Conservation (phyloP, 1,140 invertebrate genomes). For the Atopsyche davidsoni region DNA sequence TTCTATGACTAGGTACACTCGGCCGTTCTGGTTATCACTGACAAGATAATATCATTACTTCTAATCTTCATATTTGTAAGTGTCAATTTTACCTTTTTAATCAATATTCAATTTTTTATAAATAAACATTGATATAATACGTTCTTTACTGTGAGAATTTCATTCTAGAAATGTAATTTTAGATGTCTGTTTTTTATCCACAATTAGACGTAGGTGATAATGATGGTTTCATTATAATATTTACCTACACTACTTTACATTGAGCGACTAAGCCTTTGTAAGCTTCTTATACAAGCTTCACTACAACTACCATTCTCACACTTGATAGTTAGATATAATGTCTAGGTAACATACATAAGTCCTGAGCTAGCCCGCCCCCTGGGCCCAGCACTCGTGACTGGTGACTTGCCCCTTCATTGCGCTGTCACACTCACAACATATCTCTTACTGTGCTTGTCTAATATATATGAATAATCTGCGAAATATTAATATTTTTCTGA, state of each 20-base stretch:
- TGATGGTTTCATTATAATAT: conserved; percentile 21
- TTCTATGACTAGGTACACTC: conserved; percentile 20
- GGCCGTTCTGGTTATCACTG: conserved; percentile 14
- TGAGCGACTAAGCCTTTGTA: conserved; percentile 23
- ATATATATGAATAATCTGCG: conserved; percentile 11
- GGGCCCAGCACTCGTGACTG: background rate
- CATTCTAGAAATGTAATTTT: conserved; percentile 27
- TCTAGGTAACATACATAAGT: too few species aligned
- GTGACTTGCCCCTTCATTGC: background rate
- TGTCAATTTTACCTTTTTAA: conserved; percentile 27
- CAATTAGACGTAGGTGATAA: conserved; percentile 21
- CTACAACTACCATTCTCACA: conserved; percentile 12
- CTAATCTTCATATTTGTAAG: conserved; percentile 26
- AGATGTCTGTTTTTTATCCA: conserved; percentile 29
- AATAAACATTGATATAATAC: conserved; percentile 13
- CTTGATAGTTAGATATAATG: too few species aligned
- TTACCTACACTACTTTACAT: conserved; percentile 17
- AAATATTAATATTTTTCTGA: conserved; percentile 22
- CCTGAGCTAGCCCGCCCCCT: conserved; percentile 2
- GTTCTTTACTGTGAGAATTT: conserved; percentile 18
- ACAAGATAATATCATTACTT: conserved; percentile 25
- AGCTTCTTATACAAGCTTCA: conserved; percentile 18
- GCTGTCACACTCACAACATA: conserved; percentile 16
- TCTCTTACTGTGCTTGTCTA: conserved; percentile 19
- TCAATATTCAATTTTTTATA: conserved; percentile 15